phyloP scores from a whole-genome alignment of 1,140 invertebrate species.

The Hydropsyche tenuis region DNA sequence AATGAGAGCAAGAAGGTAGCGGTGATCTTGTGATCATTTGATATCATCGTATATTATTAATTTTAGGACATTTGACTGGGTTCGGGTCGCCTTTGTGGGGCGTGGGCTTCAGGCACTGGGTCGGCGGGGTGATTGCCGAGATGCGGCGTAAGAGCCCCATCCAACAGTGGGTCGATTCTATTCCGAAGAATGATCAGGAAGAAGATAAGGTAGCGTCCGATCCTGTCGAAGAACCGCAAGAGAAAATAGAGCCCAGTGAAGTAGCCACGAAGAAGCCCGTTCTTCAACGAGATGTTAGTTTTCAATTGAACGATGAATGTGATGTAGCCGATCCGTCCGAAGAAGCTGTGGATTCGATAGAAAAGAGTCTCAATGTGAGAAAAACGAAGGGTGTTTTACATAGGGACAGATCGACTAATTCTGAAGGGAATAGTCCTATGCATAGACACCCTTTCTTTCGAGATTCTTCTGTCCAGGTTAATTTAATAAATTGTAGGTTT shows the following conservation, averaged over 20 bases:
- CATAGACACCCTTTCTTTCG: constrained; percentile 60
- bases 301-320: constrained; percentile 26
- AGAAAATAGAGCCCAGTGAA: background rate
- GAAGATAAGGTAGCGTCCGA: background rate
- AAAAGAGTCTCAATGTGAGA: constrained; percentile 55
- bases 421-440: constrained; percentile 59
- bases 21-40: background rate
- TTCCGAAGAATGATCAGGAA: constrained; percentile 52
- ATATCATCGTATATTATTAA: too few relatives aligned
- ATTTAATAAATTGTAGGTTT: background rate
- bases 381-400: constrained; percentile 54
- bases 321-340: constrained; percentile 11
- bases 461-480: constrained; percentile 61
- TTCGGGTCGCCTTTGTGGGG: background rate
- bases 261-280: constrained; percentile 28
- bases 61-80: constrained; percentile 2
- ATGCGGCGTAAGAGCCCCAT: constrained; percentile 62
- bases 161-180: constrained; percentile 62
- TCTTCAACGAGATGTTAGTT: constrained; percentile 24
- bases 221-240: background rate
- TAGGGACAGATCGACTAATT: constrained; percentile 60
- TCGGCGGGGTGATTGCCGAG: constrained; percentile 60
- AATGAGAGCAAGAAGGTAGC: background rate
- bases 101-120: constrained; percentile 58
- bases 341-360: constrained; percentile 53